Evolutionary conservation across 53 echinoderm and acorn worm genomes (phyloP).

Genomic region (Antedon mediterranea): DNA sequence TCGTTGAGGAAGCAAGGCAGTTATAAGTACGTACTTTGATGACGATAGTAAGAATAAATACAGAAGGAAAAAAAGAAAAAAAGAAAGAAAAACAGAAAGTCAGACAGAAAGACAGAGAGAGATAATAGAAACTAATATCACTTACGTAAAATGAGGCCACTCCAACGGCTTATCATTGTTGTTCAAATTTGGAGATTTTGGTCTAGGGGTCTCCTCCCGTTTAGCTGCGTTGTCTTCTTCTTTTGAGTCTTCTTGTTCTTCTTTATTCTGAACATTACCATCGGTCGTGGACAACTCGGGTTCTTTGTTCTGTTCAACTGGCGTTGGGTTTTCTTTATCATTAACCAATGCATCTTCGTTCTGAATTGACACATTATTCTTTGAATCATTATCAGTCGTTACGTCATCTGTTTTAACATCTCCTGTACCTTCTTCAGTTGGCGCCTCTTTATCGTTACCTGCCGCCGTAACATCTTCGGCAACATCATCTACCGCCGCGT

Average conservation of each 20-base stretch:
- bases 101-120: too few relatives aligned
- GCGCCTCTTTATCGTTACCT: background rate
- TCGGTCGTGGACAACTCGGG: background rate
- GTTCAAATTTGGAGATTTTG: conserved; percentile 20
- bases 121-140: too few relatives aligned
- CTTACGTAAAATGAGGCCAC: conserved; percentile 70
- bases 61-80: too few relatives aligned
- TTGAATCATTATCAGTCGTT: conserved; percentile 10
- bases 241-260: background rate
- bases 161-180: conserved; percentile 54
- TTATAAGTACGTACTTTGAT: too few relatives aligned
- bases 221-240: background rate
- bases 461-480: background rate
- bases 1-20: too few relatives aligned
- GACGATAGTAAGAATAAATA: too few relatives aligned
- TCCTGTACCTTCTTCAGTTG: too few relatives aligned
- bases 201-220: conserved; percentile 12
- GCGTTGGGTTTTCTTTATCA: background rate
- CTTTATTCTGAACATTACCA: background rate
- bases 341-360: background rate
- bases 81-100: too few relatives aligned
- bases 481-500: too few relatives aligned
- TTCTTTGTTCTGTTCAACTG: background rate
- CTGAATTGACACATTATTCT: background rate
- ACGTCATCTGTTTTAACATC: background rate